Evolutionary conservation across 2,113 vertebrate species (phyloP).

Genomic region (Calyptommatus sinebrachiatus): DNA sequence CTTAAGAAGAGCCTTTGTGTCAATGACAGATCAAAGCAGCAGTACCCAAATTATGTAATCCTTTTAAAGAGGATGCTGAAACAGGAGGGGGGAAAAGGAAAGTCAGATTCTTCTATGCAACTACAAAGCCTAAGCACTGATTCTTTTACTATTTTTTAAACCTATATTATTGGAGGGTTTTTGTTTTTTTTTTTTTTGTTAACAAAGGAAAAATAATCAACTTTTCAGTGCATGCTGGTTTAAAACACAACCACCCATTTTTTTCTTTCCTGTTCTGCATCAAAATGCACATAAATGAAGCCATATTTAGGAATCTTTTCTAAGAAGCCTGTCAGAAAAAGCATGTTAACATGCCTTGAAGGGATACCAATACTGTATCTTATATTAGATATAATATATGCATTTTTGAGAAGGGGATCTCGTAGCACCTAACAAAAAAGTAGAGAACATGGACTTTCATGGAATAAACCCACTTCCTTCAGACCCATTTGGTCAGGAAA

Average conservation of each 20-base stretch:
- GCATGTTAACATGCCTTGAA: not conserved
- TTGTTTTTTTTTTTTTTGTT: not conserved
- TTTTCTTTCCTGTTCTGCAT: not conserved
- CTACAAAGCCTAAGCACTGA: constrained; percentile 42
- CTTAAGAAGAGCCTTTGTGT: constrained; percentile 51
- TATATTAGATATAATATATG: too few species aligned
- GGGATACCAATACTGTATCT: too few species aligned
- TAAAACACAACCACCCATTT: not conserved
- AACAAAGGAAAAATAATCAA: constrained; percentile 1
- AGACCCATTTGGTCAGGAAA: constrained; percentile 21
- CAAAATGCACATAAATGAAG: not conserved
- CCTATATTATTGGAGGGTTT: not conserved
- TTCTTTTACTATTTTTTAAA: constrained; percentile 12
- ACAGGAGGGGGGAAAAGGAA: constrained; percentile 32
- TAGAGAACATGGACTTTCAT: too few species aligned
- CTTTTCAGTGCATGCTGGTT: not conserved
- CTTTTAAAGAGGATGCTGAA: constrained; percentile 58
- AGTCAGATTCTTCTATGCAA: constrained; percentile 42
- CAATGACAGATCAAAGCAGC: constrained; percentile 60
- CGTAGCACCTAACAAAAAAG: too few species aligned
- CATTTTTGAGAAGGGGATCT: too few species aligned
- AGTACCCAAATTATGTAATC: constrained; percentile 61
- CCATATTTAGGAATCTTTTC: not conserved
- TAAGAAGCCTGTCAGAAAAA: not conserved
- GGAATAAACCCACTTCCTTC: too few species aligned